Base-by-base conservation (phyloP, 2,888 invertebrate species). In the Troglohyphantes excavatus region DNA sequence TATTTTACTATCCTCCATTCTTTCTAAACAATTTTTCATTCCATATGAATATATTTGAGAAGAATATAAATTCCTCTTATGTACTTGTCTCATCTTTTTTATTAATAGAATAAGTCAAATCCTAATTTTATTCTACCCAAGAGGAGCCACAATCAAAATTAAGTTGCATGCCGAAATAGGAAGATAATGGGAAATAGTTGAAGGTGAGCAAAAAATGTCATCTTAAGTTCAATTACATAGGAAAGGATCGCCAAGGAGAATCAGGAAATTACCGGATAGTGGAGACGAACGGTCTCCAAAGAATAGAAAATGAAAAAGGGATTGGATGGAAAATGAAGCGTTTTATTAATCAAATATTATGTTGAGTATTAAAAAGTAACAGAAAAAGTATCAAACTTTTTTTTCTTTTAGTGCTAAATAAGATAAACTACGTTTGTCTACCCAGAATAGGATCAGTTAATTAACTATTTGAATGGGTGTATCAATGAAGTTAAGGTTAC, bases 331-430 rank as follows among this genome's bases (percentile, higher is more conserved):
- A 43, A 43, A 23, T 70, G 39, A 72, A 46, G 26, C n/a, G 9
- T 72, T 46, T 23, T 72, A 72, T 72, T 53, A 72, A 46, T 72
- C 72, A 72, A 72, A 72, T 72, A 72, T 72, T 72, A 72, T 46
- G 72, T 26, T 72, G 46, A 26, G 26, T 23, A 72, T n/a, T 46
- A 72, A 43, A 53, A 72, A 26, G 46, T 72, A 72, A 46, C 6
- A 46, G 39, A 72, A 72, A 70, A 72, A 70, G 43, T 26, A 13
- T 0, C 3, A 5, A 27, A n/a, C 46, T 27, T 23, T 72, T 27
- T 26, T 46, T 53, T 70, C n/a, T 3, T 3, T 27, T 2, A 33
- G n/a, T n/a, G 33, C 17, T 29, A 29, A 68, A 68, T n/a, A 21
- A 39, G 33, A 21, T 6, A 19, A 70, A 70, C 19, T 5, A 23